Conservation (phyloP, 2,113 vertebrate species). For the Petrocephalus zakoni region DNA sequence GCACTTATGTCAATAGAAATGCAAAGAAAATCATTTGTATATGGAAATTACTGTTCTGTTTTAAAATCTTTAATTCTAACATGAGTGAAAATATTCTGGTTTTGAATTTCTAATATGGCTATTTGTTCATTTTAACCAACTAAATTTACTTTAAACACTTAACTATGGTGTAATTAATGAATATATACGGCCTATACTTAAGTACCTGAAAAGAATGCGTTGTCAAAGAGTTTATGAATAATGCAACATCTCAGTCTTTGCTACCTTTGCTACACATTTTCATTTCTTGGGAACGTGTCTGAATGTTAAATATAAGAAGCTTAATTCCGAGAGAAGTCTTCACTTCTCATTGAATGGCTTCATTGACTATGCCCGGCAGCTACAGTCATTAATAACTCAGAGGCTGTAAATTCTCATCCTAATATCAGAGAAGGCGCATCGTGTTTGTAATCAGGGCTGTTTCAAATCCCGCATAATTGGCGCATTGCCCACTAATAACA, state of each 20-base stretch:
- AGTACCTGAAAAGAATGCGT: background rate
- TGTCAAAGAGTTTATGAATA: background rate
- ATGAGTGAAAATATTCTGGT: background rate
- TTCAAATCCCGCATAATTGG: background rate
- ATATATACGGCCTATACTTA: background rate
- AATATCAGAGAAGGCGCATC: background rate
- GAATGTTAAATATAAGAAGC: background rate
- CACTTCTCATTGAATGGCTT: too few relatives aligned
- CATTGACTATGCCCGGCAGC: background rate
- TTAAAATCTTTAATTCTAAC: background rate
- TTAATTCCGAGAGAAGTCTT: background rate
- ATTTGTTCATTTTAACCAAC: background rate
- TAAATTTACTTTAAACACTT: background rate
- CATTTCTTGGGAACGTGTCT: background rate
- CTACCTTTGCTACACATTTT: background rate
- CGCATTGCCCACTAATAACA: background rate
- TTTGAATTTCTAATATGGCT: background rate
- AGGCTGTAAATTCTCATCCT: background rate
- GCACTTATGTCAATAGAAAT: background rate
- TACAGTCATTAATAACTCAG: background rate
- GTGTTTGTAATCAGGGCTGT: background rate
- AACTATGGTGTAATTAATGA: background rate
- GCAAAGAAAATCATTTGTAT: background rate
- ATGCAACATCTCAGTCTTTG: background rate
- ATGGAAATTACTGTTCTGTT: background rate